These are phyloP conservation scores for Macquaria ambigua DNA, from an alignment of 2,113 vertebrate genomes.

Conservation along the genomic window DNA sequence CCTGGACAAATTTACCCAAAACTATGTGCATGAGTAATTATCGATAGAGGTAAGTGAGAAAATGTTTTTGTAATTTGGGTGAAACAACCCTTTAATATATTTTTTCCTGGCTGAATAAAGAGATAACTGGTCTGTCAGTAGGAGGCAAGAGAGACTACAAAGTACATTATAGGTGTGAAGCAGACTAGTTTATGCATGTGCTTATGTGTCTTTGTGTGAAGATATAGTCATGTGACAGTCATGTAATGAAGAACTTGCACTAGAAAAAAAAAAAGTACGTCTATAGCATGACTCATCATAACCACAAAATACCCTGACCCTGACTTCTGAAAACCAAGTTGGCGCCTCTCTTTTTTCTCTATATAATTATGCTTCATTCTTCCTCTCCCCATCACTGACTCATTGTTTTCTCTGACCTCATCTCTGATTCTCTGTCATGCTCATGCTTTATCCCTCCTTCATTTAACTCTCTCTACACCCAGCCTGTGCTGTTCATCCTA, in stretches of 20 bases:
- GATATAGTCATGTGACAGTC: conserved; percentile 9
- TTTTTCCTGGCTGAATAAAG: not conserved
- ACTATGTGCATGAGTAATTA: not conserved
- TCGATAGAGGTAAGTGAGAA: not conserved
- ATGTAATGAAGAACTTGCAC: conserved; percentile 26
- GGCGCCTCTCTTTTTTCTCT: not conserved
- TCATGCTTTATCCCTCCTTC: conserved; percentile 26
- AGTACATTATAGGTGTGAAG: not conserved
- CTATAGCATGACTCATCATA: conserved; percentile 59
- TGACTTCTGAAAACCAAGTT: conserved; percentile 42
- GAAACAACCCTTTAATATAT: not conserved
- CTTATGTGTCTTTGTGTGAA: conserved; percentile 3
- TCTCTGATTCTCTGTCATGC: conserved; percentile 32
- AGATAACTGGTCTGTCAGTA: not conserved
- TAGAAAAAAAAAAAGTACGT: conserved; percentile 34
- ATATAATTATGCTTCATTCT: conserved; percentile 52
- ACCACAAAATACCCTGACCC: conserved; percentile 40
- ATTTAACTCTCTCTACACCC: conserved; percentile 32
- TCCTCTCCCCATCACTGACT: conserved; percentile 35
- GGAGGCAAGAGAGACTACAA: not conserved
- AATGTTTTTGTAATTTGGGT: not conserved
- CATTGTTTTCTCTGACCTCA: conserved; percentile 59
- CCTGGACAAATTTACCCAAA: not conserved
- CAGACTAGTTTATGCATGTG: not conserved
- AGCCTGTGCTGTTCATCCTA: conserved; percentile 15